phyloP scores from a whole-genome alignment of 2,113 vertebrate genomes.

The Lasiurus borealis region DNA sequence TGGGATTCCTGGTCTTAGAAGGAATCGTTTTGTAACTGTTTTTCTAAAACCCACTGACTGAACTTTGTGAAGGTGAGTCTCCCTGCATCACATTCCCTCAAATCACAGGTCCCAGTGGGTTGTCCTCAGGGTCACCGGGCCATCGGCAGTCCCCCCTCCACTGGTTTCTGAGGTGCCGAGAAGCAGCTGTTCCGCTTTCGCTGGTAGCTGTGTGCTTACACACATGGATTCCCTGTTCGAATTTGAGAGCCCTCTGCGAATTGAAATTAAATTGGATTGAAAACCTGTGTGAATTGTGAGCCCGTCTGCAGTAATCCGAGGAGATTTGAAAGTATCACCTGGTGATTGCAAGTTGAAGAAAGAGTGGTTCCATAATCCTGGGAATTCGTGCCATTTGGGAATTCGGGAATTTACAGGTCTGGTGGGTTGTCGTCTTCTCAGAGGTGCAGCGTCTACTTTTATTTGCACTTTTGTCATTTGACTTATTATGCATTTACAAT shows the following conservation, averaged over 20 bases:
- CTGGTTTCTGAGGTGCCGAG: background rate
- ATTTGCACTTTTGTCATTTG: background rate
- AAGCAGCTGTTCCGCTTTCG: background rate
- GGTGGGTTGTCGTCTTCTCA: background rate
- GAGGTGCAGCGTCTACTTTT: background rate
- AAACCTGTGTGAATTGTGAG: background rate
- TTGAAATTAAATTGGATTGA: background rate
- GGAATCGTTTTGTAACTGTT: background rate
- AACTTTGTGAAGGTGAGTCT: constrained; percentile 3
- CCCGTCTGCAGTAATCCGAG: background rate
- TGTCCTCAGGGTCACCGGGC: background rate
- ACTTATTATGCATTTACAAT: background rate
- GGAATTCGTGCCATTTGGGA: background rate
- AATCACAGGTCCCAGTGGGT: background rate
- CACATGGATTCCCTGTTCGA: background rate
- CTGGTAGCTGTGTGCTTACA: background rate
- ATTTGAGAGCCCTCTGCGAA: background rate
- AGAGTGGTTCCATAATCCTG: background rate
- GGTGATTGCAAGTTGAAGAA: background rate
- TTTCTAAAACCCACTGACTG: background rate
- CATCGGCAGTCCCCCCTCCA: background rate
- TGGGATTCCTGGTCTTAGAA: constrained; percentile 14
- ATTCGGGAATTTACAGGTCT: background rate
- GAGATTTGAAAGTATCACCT: background rate
- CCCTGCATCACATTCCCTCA: background rate